Conservation (phyloP, 2,797 vertebrate genomes). For the Mus spretus region DNA sequence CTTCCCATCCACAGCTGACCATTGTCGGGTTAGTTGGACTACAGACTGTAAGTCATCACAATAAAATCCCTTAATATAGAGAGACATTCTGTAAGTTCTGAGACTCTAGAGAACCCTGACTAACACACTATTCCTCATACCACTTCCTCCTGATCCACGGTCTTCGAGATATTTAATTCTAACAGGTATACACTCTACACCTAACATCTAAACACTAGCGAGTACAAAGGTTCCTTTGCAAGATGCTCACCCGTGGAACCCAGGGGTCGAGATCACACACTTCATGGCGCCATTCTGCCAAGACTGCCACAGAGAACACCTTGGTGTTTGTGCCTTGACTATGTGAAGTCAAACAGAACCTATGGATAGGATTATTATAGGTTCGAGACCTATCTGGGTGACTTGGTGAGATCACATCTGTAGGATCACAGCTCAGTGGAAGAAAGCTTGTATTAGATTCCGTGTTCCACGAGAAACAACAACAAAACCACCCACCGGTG, state of each 20-base stretch:
- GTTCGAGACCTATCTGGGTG: background rate
- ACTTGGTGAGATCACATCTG: background rate
- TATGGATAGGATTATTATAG: background rate
- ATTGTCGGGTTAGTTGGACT: background rate
- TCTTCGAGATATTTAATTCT: background rate
- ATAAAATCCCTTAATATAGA: background rate
- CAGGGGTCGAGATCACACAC: background rate
- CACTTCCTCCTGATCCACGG: background rate
- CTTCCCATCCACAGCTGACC: background rate
- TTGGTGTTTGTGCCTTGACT: background rate
- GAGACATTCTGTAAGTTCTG: background rate
- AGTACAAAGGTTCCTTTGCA: background rate
- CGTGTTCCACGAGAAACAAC: background rate
- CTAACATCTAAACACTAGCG: background rate
- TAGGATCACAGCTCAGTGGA: background rate
- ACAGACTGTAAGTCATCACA: background rate
- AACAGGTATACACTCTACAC: background rate
- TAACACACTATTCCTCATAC: background rate
- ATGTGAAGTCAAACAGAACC: background rate
- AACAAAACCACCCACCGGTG: background rate
- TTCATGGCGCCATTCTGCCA: background rate
- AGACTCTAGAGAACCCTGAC: background rate
- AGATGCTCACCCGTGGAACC: fast-evolving
- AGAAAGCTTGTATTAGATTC: background rate
- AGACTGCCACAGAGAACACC: background rate